Percentiles rank a stretch among this genome's conserved stretches.
Conservation (phyloP, 37 sponge, comb jelly and placozoan genomes). For the Lycopodina hypogea region DNA sequence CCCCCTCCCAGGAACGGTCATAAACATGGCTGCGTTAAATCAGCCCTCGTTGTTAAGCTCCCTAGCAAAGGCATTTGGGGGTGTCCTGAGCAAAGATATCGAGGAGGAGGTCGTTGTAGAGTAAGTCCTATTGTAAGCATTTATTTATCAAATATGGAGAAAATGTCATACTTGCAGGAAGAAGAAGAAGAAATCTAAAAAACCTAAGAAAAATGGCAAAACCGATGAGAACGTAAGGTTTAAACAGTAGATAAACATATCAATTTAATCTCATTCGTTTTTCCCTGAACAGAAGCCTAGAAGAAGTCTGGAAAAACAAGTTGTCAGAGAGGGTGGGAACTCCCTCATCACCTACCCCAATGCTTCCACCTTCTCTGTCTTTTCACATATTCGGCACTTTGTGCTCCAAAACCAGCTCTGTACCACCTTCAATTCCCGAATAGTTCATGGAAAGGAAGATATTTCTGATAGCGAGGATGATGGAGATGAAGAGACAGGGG, state of each 20-base stretch:
- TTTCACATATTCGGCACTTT: constrained; percentile 66
- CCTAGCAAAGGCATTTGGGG: constrained; percentile 40
- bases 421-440: constrained; percentile 58
- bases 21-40: constrained; percentile 29
- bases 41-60: constrained; percentile 13
- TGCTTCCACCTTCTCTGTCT: constrained; percentile 68
- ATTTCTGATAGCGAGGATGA: constrained; percentile 34
- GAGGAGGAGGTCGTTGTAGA: constrained; percentile 29
- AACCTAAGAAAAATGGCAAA: constrained; percentile 38
- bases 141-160: not conserved
- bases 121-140: constrained; percentile 17
- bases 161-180: not conserved
- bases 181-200: constrained; percentile 46
- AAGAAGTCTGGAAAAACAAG: constrained; percentile 41
- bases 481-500: constrained; percentile 30
- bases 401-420: constrained; percentile 70
- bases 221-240: constrained; percentile 18
- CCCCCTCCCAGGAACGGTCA: not conserved
- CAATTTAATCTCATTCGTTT: not conserved
- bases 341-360: constrained; percentile 62
- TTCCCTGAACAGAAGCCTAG: constrained; percentile 14
- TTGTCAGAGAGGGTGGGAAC: constrained; percentile 62
- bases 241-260: not conserved
- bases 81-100: constrained; percentile 32
- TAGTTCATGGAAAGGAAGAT: constrained; percentile 1